Evolutionary conservation across 2,797 vertebrate species (phyloP).

Genomic region (Odontamblyopus rebecca): DNA sequence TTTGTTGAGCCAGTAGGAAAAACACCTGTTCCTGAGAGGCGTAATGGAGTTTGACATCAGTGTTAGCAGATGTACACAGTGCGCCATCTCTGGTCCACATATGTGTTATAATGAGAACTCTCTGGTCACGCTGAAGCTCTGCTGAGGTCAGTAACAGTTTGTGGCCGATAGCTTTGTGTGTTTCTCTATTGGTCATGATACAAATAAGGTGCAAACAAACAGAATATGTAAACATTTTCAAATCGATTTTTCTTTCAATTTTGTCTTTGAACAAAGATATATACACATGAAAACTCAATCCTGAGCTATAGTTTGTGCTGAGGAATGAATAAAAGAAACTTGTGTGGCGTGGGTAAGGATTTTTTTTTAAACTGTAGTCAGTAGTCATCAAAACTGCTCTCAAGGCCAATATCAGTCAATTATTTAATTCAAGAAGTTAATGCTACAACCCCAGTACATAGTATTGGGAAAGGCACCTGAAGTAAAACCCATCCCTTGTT

Average conservation of each 20-base stretch:
- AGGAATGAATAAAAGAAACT: neutral
- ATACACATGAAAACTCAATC: neutral
- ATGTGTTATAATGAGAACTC: conserved; percentile 39
- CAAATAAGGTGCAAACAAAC: neutral
- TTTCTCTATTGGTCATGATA: conserved; percentile 6
- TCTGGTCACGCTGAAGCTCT: conserved; percentile 36
- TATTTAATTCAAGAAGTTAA: neutral
- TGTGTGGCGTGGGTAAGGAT: neutral
- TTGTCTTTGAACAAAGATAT: neutral
- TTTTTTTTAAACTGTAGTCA: neutral
- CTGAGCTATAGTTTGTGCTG: neutral
- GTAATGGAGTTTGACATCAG: conserved; percentile 15
- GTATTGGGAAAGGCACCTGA: no score
- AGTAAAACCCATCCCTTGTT: no score
- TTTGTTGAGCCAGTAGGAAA: conserved; percentile 6
- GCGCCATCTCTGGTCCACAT: conserved; percentile 40
- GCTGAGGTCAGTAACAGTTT: conserved; percentile 34
- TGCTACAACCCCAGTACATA: no score
- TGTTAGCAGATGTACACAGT: conserved; percentile 18
- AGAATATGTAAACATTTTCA: neutral
- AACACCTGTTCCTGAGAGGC: conserved; percentile 8
- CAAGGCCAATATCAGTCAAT: neutral
- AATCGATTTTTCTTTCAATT: neutral
- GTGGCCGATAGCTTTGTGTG: conserved; percentile 26
- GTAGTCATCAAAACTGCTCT: neutral